These are phyloP conservation scores for Plumapathes pennacea DNA, from an alignment of 92 coral and sea anemone species.

Conservation along the genomic window DNA sequence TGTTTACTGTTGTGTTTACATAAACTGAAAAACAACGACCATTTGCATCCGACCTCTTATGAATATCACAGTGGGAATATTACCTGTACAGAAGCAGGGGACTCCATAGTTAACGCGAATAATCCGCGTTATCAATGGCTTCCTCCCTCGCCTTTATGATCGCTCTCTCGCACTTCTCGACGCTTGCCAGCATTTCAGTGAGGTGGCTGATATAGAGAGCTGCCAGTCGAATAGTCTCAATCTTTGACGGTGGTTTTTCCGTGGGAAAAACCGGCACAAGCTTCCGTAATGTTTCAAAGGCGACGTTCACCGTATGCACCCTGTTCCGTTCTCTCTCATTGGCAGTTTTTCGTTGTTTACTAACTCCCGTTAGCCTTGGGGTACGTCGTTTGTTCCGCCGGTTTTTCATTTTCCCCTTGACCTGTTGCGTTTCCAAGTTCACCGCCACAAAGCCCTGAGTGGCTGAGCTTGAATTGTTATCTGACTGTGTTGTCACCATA, in stretches of 20 bases:
- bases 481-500: too few relatives aligned
- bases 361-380: slow-evolving; percentile 61
- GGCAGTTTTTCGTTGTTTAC: slow-evolving; percentile 69
- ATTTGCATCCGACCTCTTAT: too few relatives aligned
- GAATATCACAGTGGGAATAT: too few relatives aligned
- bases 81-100: too few relatives aligned
- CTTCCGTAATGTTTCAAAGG: slow-evolving; percentile 55
- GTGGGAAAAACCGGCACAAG: slow-evolving; percentile 52
- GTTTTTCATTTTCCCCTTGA: neutral
- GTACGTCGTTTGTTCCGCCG: slow-evolving; percentile 37
- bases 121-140: neutral
- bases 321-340: slow-evolving; percentile 67
- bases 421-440: too few relatives aligned
- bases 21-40: too few relatives aligned
- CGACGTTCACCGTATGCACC: slow-evolving; percentile 53
- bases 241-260: slow-evolving; percentile 66
- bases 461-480: too few relatives aligned
- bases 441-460: too few relatives aligned
- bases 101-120: too few relatives aligned
- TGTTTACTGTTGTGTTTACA: too few relatives aligned
- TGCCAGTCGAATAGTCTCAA: slow-evolving; percentile 57
- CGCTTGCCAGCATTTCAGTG: slow-evolving; percentile 47
- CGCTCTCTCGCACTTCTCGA: slow-evolving; percentile 8
- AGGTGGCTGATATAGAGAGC: slow-evolving; percentile 55
- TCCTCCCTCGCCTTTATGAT: slow-evolving; percentile 1